Percentiles rank a stretch among this genome's conserved stretches.
Conservation (phyloP, 2,113 vertebrate genomes). For the Chunga burmeisteri region DNA sequence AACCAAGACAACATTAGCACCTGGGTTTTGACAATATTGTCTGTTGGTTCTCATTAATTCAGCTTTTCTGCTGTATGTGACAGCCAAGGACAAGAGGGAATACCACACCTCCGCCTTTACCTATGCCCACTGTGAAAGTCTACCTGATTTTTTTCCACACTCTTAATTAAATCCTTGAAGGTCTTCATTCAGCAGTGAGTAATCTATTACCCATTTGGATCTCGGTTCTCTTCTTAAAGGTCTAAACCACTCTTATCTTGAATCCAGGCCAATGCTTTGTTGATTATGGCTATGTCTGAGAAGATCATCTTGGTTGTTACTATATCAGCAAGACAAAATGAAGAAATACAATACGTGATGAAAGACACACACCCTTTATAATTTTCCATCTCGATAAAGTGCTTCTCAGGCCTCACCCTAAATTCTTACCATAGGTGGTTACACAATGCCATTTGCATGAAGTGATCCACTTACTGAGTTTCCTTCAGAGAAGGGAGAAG, state of each 20-base stretch:
- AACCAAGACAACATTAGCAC: background rate
- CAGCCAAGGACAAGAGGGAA: background rate
- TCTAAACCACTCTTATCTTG: background rate
- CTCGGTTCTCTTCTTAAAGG: background rate
- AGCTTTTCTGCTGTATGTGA: background rate
- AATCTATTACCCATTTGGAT: background rate
- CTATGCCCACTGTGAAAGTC: background rate
- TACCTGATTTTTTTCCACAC: background rate
- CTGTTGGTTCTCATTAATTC: background rate
- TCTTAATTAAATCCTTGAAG: conserved; percentile 13
- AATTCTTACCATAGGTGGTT: conserved; percentile 27
- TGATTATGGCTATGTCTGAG: conserved; percentile 25
- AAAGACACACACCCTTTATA: conserved; percentile 28
- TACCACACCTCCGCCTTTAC: background rate
- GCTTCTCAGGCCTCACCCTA: conserved; percentile 59
- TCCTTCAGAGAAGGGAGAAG: background rate
- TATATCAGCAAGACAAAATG: conserved; percentile 30
- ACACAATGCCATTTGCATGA: background rate
- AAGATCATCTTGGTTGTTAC: conserved; percentile 10
- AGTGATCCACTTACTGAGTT: background rate
- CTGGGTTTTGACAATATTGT: background rate
- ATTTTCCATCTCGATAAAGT: background rate
- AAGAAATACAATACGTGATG: conserved; percentile 1
- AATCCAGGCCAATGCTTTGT: conserved; percentile 9
- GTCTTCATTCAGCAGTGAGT: conserved; percentile 11